A percentile compares a stretch with the other conserved stretches of the same genome.
Evolutionary conservation across 35 echinoderm and acorn worm genomes (phyloP).

Genomic region (Lytechinus pictus): DNA sequence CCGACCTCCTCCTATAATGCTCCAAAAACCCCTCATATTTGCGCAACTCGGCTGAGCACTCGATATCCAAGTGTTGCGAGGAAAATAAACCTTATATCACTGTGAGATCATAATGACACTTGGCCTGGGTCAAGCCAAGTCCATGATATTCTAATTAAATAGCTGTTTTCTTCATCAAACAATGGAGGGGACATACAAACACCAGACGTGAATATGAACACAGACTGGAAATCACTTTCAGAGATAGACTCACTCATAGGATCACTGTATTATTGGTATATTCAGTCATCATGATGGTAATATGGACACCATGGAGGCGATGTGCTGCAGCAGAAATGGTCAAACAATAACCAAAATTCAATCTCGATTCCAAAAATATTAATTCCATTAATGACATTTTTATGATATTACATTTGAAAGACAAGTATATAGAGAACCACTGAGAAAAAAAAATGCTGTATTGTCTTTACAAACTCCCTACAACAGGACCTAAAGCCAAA

Average conservation of each 20-base stretch:
- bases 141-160: slow-evolving; percentile 6
- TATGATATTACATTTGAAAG: no score
- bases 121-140: neutral
- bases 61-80: neutral
- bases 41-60: neutral
- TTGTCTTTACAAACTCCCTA: no score
- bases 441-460: no score
- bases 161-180: slow-evolving; percentile 18
- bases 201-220: neutral
- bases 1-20: neutral
- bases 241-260: neutral
- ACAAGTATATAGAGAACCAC: no score
- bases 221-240: neutral
- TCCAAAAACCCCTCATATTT: neutral
- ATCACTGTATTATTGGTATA: neutral
- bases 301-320: neutral
- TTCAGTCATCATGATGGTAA: neutral
- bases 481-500: no score
- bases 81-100: neutral
- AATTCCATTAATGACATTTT: no score
- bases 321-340: neutral
- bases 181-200: neutral
- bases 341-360: no score
- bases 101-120: neutral
- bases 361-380: no score